Evolutionary conservation across 2,797 vertebrate genomes (phyloP), one percentile per base, ranked within the genome.

Genomic region (Microctenopoma lineatum): DNA sequence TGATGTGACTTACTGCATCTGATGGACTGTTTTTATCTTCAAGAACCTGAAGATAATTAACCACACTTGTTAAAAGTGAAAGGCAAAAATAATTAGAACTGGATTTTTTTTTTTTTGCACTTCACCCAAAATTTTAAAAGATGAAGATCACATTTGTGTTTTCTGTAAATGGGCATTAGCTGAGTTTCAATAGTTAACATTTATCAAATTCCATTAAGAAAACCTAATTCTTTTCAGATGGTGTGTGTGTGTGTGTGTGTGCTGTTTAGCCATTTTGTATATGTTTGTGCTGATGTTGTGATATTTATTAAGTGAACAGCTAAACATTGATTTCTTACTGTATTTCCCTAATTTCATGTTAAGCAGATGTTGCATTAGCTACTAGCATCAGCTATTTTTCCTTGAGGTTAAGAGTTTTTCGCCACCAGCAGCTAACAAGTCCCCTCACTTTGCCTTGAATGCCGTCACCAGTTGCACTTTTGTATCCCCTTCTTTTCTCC

Each of bases 401-500:
- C 57, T 57, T 1, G 36, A 59, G 59, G 58, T 45, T 15, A 27
- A 54, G 39, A 15, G 42, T 11, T 34, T 59, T 70, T 54, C 58
- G 44, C 65, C 81, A 83, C 85, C 86, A 90, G 85, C 85, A 69
- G 65, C 89, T 87, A 85, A 88, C 87, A 71, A 82, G 87, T 85
- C 81, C 81, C 61, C 66, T 58, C 41, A 70, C 75, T 70, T 71
- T 15, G 64, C 70, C 66, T 53, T 89, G 86, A 92, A 92, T 92
- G 70, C 83, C 0, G 87, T 88, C 87, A 92, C 90, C 86, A 90
- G 87, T 91, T 90, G 89, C 88, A 90, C 90, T 87, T 90, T 92
- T 90, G 88, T 88, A 11, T 79, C 74, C 46, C 73, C 74, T 61
- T 72, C 83, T 85, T 89, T 90, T 87, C 89, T 89, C 78, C 79